A percentile compares a stretch with the other conserved stretches of the same genome.
Conservation (phyloP, 2,797 vertebrate genomes). For the Acanthornis magna region DNA sequence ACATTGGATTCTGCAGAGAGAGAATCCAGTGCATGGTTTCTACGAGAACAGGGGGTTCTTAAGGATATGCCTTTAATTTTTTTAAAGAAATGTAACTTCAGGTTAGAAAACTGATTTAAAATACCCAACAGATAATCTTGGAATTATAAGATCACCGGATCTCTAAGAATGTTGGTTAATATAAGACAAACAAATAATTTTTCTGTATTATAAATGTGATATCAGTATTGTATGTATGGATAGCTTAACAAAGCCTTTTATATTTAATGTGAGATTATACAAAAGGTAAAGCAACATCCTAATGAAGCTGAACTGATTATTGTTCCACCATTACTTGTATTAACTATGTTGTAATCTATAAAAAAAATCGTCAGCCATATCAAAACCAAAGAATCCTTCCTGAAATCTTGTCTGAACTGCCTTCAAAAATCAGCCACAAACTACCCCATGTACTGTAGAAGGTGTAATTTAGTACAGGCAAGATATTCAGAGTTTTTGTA, state of each 20-base stretch:
- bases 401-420: background rate
- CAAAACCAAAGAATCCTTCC: background rate
- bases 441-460: background rate
- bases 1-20: background rate
- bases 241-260: background rate
- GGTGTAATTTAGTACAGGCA: background rate
- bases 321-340: background rate
- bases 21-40: background rate
- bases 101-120: background rate
- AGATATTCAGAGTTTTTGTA: constrained; percentile 26
- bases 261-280: background rate
- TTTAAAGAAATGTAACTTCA: background rate
- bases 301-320: background rate
- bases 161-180: background rate
- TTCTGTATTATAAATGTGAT: background rate
- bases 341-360: background rate
- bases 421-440: constrained; percentile 9
- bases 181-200: background rate
- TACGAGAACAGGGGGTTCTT: background rate
- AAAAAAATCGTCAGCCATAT: background rate
- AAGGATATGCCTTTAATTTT: background rate
- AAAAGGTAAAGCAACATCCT: background rate
- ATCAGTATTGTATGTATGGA: background rate
- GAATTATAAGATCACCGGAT: background rate
- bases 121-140: background rate